Evolutionary conservation across 1,140 invertebrate species (phyloP).

Genomic region (Brachionus rubens): DNA sequence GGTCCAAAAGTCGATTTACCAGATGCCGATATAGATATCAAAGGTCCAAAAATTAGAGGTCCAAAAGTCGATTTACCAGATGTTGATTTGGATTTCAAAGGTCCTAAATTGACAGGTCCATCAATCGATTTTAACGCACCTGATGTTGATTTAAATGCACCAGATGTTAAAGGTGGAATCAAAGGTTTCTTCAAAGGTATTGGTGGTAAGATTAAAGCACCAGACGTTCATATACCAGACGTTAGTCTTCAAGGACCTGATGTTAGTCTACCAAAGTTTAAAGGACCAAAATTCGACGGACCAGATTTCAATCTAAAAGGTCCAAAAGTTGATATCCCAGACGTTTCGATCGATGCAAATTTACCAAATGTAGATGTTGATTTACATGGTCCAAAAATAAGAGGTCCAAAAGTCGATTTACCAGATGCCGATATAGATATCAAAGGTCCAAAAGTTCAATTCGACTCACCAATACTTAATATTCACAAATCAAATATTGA

Average conservation of each 20-base stretch:
- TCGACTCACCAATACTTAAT: background rate
- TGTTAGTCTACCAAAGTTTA: slow-evolving; percentile 21
- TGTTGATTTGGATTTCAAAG: background rate
- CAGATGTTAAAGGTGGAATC: background rate
- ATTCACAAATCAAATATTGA: background rate
- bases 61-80: slow-evolving; percentile 14
- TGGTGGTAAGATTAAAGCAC: slow-evolving; percentile 30
- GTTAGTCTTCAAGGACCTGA: background rate
- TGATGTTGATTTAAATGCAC: background rate
- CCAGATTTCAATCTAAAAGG: background rate
- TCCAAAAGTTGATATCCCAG: slow-evolving; percentile 5
- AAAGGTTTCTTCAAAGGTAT: slow-evolving; percentile 19
- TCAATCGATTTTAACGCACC: background rate
- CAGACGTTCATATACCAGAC: slow-evolving; percentile 29
- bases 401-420: background rate
- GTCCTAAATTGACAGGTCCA: background rate
- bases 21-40: background rate
- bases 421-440: background rate
- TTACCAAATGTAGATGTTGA: slow-evolving; percentile 18
- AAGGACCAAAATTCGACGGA: slow-evolving; percentile 3
- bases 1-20: slow-evolving; percentile 11
- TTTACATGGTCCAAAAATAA: background rate
- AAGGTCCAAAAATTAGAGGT: background rate
- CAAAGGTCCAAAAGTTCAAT: slow-evolving; percentile 22
- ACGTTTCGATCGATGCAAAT: background rate